Base-by-base conservation (phyloP, 2,113 vertebrate genomes). In the Dromiciops gliroides region DNA sequence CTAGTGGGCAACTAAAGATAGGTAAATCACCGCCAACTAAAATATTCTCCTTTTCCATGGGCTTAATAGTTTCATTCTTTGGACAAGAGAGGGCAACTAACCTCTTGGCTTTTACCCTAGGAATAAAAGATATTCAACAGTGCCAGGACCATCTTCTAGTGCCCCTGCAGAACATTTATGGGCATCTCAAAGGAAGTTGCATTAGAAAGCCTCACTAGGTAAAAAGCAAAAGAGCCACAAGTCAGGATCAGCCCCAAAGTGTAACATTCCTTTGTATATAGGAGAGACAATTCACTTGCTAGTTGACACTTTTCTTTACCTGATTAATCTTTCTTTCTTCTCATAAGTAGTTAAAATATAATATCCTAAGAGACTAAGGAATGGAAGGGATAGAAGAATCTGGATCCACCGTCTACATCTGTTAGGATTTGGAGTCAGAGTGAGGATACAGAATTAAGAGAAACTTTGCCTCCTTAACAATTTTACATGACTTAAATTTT, bases 1-100 rank as follows among this genome's bases (percentile, higher is more conserved):
- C 49, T 91, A 92, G 49, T 37, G 93, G 48, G 22, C 91, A 94
- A 48, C 94, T 94, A 95, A 96, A 88, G 44, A 89, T 94, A 97
- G 25, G 94, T 53, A 98, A 98, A 97, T 97, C 91, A 96, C 93
- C 96, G 48, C 48, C 94, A 91, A 92, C 97, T 90, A 47, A 97
- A 95, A 96, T 94, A 88, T 0, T 53, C 92, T 92, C n/a, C 44
- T 96, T 92, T 12, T 48, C 7, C 9, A 91, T 95, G 56, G 31
- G 91, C 94, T 97, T 91, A 83, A 49, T 3, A 60, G 50, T 24
- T 89, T 95, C 90, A 1, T 44, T 2, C 67, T 83, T 19, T 83
- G n/a, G n/a, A 83, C 37, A 83, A 83, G 67, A 23, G 16, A 83
- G n/a, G 67, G 67, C 67, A 83, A 19, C 19, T 83, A 2, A 44